phyloP scores from a whole-genome alignment of 2,888 invertebrate species.

The Camponotus fellah region DNA sequence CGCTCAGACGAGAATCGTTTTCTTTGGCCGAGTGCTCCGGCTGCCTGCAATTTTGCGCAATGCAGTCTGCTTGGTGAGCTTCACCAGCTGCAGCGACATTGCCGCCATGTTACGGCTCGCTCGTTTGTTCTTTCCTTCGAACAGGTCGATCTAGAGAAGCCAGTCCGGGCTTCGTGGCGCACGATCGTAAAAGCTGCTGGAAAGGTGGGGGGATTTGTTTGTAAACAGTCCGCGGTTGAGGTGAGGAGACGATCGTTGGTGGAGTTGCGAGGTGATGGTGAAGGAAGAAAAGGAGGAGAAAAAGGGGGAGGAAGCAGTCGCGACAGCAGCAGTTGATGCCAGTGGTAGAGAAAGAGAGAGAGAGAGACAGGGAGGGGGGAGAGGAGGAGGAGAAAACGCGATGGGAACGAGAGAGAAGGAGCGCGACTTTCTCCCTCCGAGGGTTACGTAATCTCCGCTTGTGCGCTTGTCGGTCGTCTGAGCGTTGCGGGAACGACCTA shows the following conservation, averaged over 20 bases:
- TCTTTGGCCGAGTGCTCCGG: conserved; percentile 69
- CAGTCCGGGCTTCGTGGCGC: conserved; percentile 60
- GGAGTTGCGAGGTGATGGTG: conserved; percentile 57
- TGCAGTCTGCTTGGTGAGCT: conserved; percentile 76
- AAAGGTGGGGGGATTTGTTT: conserved; percentile 82
- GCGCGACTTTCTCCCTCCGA: conserved; percentile 82
- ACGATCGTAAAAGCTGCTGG: conserved; percentile 54
- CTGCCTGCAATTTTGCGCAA: conserved; percentile 80
- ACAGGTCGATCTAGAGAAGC: conserved; percentile 60
- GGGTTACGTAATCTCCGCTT: conserved; percentile 81
- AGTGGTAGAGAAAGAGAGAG: background rate
- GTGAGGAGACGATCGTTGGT: conserved; percentile 49
- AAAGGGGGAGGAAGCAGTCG: conserved; percentile 9
- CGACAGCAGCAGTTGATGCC: conserved; percentile 42
- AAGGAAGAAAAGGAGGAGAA: background rate
- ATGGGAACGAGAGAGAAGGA: conserved; percentile 48
- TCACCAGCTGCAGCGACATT: conserved; percentile 37
- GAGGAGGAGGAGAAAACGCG: conserved; percentile 39
- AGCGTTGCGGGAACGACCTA: conserved; percentile 81
- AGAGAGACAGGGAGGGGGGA: background rate
- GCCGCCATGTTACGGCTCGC: conserved; percentile 23
- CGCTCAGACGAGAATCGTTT: conserved; percentile 65
- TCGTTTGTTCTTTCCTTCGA: conserved; percentile 28
- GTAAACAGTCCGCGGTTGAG: conserved; percentile 79
- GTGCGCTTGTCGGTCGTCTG: conserved; percentile 71